A percentile compares a stretch with the other conserved stretches of the same genome.
Evolutionary conservation across 2,888 invertebrate species (phyloP).

Genomic region (Ectropis crepuscularia): DNA sequence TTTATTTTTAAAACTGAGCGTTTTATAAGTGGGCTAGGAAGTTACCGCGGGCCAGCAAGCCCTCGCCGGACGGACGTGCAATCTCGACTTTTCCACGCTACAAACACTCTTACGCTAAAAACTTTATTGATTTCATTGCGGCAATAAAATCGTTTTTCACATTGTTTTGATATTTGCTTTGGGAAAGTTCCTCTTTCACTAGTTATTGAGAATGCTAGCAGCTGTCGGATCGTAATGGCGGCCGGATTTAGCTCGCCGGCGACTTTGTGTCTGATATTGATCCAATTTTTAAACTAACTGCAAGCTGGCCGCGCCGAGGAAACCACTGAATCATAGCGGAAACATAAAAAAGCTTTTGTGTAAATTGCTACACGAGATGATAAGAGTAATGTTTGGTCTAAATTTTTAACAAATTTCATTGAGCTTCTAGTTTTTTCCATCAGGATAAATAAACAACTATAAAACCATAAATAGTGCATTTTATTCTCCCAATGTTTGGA

Average conservation of each 20-base stretch:
- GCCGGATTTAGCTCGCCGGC: constrained; percentile 27
- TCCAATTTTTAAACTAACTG: constrained; percentile 22
- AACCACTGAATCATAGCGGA: constrained; percentile 15
- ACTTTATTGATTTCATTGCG: constrained; percentile 52
- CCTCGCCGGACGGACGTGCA: constrained; percentile 54
- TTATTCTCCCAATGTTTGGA: no score
- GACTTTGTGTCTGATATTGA: constrained; percentile 31
- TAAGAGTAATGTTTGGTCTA: constrained; percentile 1
- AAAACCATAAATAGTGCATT: no score
- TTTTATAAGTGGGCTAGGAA: constrained; percentile 80
- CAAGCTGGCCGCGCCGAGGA: not conserved
- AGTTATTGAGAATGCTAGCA: constrained; percentile 33
- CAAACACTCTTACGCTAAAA: constrained; percentile 46
- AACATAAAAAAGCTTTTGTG: constrained; percentile 19
- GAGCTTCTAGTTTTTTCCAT: not conserved
- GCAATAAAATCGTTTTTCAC: constrained; percentile 52
- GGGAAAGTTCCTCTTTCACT: constrained; percentile 52
- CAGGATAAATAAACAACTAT: not conserved
- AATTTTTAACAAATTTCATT: not conserved
- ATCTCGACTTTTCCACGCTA: constrained; percentile 57
- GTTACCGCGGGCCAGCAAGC: constrained; percentile 61
- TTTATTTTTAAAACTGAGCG: constrained; percentile 79
- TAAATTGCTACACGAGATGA: constrained; percentile 9
- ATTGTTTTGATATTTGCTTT: constrained; percentile 47
- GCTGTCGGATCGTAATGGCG: constrained; percentile 30